Base-by-base conservation (phyloP, 1,140 invertebrate species). In the Drosophila azteca region DNA sequence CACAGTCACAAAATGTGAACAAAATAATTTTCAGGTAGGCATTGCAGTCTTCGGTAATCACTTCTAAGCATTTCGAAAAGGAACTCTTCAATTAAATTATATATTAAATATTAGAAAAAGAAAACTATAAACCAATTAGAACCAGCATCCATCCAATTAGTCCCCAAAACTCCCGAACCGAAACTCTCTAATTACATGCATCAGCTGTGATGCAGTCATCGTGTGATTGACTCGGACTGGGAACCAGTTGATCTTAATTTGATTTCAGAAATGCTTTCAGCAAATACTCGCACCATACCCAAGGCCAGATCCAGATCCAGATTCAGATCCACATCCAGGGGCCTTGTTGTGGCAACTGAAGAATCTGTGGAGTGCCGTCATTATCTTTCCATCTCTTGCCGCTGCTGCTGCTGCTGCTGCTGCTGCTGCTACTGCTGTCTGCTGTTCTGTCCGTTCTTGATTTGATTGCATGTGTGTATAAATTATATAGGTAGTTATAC, bases 301-400 rank as follows among this genome's bases (percentile, higher is more conserved):
- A 69, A 69, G 66, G 64, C 66, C 66, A 69, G 17, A n/a, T n/a
- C n/a, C n/a, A n/a, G n/a, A n/a, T 20, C 17, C 17, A 20, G 0
- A 20, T 20, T 20, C 17, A 20, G 17, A 49, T 57, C 31, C 65
- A 51, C 11, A 39, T 13, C 3, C 35, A 39, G 35, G 11, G 64
- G 24, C 54, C 66, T 69, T 57, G 51, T 69, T 69, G 64, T 48
- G 66, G 66, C 66, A 31, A 57, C 66, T 43, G 51, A 69, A 49
- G 64, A 82, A 73, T 73, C 79, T 81, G 70, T 64, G 76, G 80
- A 64, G 50, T 72, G 62, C 46, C 79, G 24, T 82, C 77, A 81
- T 81, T 81, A 78, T 73, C 69, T 72, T 58, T 65, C 45, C 63
- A 22, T 51, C 31, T 29, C 15, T 6, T 50, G 35, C n/a, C 35